Evolutionary conservation across 1,140 invertebrate species (phyloP), one percentile per base, ranked within the genome.

Genomic region (Rhagoletis pomonella): DNA sequence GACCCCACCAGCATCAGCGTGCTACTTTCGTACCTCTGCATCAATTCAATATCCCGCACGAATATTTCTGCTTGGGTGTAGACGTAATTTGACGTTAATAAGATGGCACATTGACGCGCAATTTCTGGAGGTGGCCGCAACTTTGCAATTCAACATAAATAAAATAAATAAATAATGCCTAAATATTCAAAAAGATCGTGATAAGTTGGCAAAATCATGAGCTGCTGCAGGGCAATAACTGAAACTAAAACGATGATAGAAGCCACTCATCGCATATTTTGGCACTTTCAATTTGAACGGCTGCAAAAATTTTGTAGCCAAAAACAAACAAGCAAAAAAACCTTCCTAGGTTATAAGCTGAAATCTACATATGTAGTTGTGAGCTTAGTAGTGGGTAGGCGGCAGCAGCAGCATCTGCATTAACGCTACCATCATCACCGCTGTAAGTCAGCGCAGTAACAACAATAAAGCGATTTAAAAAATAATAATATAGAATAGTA

Each of bases 151-250:
- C 12, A 55, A 58, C n/a, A 29, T 55, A 81, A 81, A 81, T 44
- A 81, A 50, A 44, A n/a, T n/a, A n/a, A n/a, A n/a, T 29, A 29
- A 29, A 29, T 29, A 29, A 29, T 29, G 29, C 29, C 29, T 6
- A 73, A 73, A 47, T 47, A 2, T 47, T 73, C 19, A 0, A 19
- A 77, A 81, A 81, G 73, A 81, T 81, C 73, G 73, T 81, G 73
- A 81, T 81, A 81, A 81, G n/a, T 55, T 81, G 73, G 47, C 73
- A 81, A 81, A 81, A 81, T 81, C 73, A 81, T 81, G 73, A 55
- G 73, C 73, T 81, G 73, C 73, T 81, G 12, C 39, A 55, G 73
- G 73, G 67, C 73, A 81, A 81, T 73, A 55, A 62, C 60, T 14
- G 60, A 3, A 62, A 62, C 50, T 29, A 81, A 69, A 81, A 55